Evolutionary conservation across 2,797 vertebrate species (phyloP).

Genomic region (Percopsis omiscomaycus): DNA sequence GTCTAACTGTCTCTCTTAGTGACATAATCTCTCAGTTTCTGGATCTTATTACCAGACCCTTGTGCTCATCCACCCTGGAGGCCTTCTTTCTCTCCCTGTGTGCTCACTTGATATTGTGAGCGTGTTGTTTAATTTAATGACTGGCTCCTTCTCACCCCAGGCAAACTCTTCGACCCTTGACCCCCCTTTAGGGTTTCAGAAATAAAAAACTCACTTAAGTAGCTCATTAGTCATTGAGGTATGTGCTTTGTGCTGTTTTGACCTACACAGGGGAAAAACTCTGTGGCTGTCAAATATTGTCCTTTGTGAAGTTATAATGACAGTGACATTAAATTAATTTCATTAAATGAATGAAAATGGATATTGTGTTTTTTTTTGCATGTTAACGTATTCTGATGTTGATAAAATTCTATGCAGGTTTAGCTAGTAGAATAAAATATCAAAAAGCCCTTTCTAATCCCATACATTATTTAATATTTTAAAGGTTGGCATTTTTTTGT

Average conservation of each 20-base stretch:
- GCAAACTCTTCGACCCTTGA: slow-evolving; percentile 55
- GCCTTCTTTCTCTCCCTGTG: slow-evolving; percentile 28
- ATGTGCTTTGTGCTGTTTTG: slow-evolving; percentile 19
- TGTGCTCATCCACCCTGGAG: slow-evolving; percentile 19
- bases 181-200: slow-evolving; percentile 57
- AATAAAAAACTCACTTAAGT: slow-evolving; percentile 49
- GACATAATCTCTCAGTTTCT: slow-evolving; percentile 49
- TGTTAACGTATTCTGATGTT: too few species aligned
- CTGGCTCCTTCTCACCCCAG: slow-evolving; percentile 41
- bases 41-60: slow-evolving; percentile 45
- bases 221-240: slow-evolving; percentile 34
- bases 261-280: slow-evolving; percentile 21
- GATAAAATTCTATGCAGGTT: too few species aligned
- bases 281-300: slow-evolving; percentile 4
- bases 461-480: too few species aligned
- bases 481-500: too few species aligned
- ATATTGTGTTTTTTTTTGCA: neutral
- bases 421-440: too few species aligned
- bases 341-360: neutral
- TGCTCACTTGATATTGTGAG: slow-evolving; percentile 39
- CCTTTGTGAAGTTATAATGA: too few species aligned
- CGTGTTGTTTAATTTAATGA: slow-evolving; percentile 50
- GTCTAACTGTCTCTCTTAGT: neutral
- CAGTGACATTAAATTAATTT: too few species aligned
- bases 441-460: too few species aligned